Base-by-base conservation (phyloP, 2,113 vertebrate species). In the Collichthys lucidus region DNA sequence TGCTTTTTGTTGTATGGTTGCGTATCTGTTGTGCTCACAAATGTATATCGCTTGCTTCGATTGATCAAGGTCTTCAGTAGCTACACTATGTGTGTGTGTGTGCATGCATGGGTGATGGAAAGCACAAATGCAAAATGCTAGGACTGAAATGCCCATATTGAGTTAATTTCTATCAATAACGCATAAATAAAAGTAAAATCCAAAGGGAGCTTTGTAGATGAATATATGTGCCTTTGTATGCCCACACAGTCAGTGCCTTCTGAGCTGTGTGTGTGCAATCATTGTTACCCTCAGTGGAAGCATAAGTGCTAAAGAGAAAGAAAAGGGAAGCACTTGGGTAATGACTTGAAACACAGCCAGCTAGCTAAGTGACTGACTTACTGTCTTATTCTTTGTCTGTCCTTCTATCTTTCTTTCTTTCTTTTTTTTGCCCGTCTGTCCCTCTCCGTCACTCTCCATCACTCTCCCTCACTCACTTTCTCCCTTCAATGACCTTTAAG, bases 291-390 rank as follows among this genome's bases (percentile, higher is more conserved):
- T 77, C 56, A 65, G 57, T 70, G 79, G 53, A 87, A 85, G 85
- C 64, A 72, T 42, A 90, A 82, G 83, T 74, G 88, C 63, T 77
- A 57, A 84, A 70, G 53, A 79, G 72, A 79, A 82, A 75, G 59
- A 82, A 84, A 86, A 85, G 50, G 78, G 75, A 90, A 90, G 91
- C 91, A 91, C 86, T 93, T 72, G 83, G 73, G 82, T 87, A 93
- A 94, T 94, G 87, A 93, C 82, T 91, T 94, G 91, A 91, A 92
- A 83, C 74, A 42, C 29, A 24, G 84, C 92, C 93, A 93, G 84
- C 70, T 89, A 80, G 81, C 87, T 85, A 26, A 19, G 55, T 74
- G 56, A 47, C 83, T 65, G 47, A 63, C 53, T 40, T 40, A 40
- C 35, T 2, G 35, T 40, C 77, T 90, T 53, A 75, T 80, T 84